Conservation (phyloP, 64 coral and sea anemone species). For the Porites lutea region DNA sequence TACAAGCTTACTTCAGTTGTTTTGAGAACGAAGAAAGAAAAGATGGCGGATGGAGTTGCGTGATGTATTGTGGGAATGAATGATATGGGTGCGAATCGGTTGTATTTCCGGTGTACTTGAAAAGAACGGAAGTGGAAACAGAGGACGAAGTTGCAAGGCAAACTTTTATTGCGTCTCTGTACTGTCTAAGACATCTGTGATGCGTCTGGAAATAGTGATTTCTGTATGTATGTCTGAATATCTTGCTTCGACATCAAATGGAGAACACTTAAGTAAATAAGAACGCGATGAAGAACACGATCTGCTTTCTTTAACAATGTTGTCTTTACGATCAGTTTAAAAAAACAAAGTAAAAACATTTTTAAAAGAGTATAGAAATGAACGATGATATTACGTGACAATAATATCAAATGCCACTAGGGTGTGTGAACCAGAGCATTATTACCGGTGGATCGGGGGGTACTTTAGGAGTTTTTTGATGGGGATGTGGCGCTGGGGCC, state of each 20-base stretch:
- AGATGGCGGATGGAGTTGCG: conserved; percentile 74
- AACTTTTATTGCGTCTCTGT: neutral
- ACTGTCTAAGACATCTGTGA: neutral
- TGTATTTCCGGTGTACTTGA: conserved; percentile 61
- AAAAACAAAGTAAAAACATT: neutral
- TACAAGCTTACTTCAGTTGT: conserved; percentile 62
- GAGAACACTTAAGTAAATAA: neutral
- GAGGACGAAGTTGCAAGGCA: neutral
- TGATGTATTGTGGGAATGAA: conserved; percentile 55
- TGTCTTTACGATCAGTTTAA: neutral
- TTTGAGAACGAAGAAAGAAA: conserved; percentile 43
- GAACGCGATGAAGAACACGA: neutral
- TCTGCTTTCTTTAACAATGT: conserved; percentile 15
- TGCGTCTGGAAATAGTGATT: neutral
- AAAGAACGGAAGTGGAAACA: conserved; percentile 53
- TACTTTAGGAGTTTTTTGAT: too few relatives aligned
- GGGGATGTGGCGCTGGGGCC: too few relatives aligned
- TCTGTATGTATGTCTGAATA: neutral
- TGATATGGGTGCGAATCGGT: conserved; percentile 59
- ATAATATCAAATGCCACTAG: conserved; percentile 7
- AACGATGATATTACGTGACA: conserved; percentile 6
- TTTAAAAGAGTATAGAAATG: neutral
- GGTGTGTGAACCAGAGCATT: neutral
- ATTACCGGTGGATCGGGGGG: too few relatives aligned
- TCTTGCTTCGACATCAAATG: conserved; percentile 11